A percentile compares a stretch with the other conserved stretches of the same genome.
These are phyloP conservation scores for Strix uralensis DNA, from an alignment of 2,113 vertebrate species.

Conservation along the genomic window DNA sequence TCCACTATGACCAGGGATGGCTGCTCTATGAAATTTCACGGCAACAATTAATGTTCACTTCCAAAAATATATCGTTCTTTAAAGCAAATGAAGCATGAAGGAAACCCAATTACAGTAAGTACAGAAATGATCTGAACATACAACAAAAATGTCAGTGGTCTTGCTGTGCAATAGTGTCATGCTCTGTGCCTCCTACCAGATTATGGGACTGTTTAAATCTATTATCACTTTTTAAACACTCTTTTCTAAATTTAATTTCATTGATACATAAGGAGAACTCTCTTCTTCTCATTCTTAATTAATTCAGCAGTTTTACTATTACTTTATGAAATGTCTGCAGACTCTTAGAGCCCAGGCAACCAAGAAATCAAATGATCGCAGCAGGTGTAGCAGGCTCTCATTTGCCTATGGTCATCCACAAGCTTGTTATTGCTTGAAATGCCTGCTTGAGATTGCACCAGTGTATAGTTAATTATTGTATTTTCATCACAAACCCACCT, in stretches of 20 bases:
- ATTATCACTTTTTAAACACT: slow-evolving; percentile 8
- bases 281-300: background rate
- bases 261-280: background rate
- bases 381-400: background rate
- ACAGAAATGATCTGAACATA: background rate
- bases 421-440: background rate
- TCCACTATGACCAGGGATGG: background rate
- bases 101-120: slow-evolving; percentile 26
- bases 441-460: background rate
- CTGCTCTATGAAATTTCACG: slow-evolving; percentile 8
- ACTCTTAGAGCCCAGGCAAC: background rate
- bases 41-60: background rate
- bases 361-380: background rate
- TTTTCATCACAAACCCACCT: background rate
- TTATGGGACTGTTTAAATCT: slow-evolving; percentile 15
- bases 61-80: background rate
- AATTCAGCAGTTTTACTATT: background rate
- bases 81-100: slow-evolving; percentile 45
- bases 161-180: background rate
- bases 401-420: background rate
- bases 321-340: background rate
- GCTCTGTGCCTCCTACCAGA: background rate
- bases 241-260: background rate
- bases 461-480: background rate
- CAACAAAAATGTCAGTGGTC: background rate